Percentiles rank a stretch among this genome's conserved stretches.
Evolutionary conservation across 2,888 invertebrate species (phyloP).

Genomic region (Macrophya alboannulata): DNA sequence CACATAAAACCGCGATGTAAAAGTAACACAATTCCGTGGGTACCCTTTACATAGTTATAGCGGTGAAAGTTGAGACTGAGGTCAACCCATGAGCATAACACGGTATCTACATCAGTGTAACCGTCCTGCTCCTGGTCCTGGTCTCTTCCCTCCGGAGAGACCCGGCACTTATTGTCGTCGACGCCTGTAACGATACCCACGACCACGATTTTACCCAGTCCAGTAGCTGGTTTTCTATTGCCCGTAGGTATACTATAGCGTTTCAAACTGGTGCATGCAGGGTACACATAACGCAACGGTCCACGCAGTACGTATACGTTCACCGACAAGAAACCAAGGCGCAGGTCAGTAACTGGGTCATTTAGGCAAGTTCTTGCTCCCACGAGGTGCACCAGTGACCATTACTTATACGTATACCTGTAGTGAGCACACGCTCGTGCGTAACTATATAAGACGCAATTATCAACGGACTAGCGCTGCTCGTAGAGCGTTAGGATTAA

Average conservation of each 20-base stretch:
- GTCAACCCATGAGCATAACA: background rate
- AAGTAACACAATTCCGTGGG: background rate
- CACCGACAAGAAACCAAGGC: constrained; percentile 30
- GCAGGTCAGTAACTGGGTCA: constrained; percentile 53
- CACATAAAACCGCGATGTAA: background rate
- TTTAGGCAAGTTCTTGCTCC: constrained; percentile 37
- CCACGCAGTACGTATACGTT: constrained; percentile 13
- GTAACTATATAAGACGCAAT: background rate
- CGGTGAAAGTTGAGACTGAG: constrained; percentile 28
- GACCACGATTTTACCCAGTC: background rate
- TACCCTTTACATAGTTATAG: background rate
- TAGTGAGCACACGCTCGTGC: background rate
- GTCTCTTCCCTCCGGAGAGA: background rate
- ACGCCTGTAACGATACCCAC: background rate
- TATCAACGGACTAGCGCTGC: background rate
- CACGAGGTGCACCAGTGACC: constrained; percentile 20
- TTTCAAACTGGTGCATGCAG: background rate
- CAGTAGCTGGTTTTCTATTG: constrained; percentile 7
- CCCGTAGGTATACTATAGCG: background rate
- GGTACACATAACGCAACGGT: background rate
- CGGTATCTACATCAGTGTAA: background rate
- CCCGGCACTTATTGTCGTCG: background rate
- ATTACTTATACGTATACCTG: background rate
- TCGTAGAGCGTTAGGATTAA: background rate
- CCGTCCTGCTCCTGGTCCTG: background rate